Conservation (phyloP, 2,113 vertebrate species). For the Uropsilus gracilis region DNA sequence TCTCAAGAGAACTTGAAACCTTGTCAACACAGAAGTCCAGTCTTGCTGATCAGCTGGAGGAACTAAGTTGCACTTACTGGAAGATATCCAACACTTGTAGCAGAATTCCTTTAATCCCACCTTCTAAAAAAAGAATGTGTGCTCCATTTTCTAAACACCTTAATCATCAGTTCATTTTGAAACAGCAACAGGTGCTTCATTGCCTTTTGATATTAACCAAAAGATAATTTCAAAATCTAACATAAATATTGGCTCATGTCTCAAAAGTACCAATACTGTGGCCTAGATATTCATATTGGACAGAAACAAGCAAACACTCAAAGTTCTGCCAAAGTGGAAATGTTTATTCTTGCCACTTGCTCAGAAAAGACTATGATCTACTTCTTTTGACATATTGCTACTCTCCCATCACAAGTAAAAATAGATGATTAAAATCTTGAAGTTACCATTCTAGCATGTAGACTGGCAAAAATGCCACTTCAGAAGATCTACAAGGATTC, state of each 20-base stretch:
- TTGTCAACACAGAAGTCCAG: neutral
- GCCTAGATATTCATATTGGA: neutral
- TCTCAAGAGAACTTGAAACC: neutral
- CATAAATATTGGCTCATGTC: neutral
- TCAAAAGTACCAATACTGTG: neutral
- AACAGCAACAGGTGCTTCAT: neutral
- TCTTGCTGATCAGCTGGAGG: neutral
- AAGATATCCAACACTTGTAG: neutral
- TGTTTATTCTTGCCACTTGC: neutral
- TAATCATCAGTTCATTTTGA: neutral
- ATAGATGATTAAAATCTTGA: neutral
- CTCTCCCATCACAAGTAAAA: neutral
- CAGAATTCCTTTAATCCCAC: neutral
- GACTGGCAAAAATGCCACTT: neutral
- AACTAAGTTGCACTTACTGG: neutral
- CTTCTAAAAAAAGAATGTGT: neutral
- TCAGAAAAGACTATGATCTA: neutral
- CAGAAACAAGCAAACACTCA: neutral
- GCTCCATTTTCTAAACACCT: neutral
- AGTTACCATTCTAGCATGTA: neutral
- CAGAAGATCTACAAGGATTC: neutral
- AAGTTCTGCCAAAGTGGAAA: neutral
- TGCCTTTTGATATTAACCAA: neutral
- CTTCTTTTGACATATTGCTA: neutral
- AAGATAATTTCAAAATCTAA: neutral